Evolutionary conservation across 2,797 vertebrate species (phyloP).

Genomic region (Aulostomus chinensis): DNA sequence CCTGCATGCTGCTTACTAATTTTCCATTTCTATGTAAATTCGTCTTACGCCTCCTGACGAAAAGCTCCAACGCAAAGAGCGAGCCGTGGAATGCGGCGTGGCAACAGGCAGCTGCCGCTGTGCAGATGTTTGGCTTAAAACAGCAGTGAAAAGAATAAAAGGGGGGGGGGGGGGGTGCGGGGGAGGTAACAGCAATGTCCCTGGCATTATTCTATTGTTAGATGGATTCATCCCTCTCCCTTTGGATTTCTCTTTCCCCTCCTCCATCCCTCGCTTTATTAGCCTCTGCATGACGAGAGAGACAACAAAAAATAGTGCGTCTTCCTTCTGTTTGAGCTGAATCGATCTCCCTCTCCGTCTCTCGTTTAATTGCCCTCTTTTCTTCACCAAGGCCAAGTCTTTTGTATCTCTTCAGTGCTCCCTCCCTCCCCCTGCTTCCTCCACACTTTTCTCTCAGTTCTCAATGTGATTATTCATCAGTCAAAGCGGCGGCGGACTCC

Average conservation of each 20-base stretch:
- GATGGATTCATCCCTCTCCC: slow-evolving; percentile 11
- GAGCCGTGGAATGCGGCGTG: slow-evolving; percentile 1
- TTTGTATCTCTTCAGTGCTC: slow-evolving; percentile 25
- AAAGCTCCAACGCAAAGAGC: slow-evolving; percentile 24
- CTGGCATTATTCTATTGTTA: slow-evolving; percentile 16
- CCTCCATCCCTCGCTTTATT: not conserved
- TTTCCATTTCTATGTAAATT: slow-evolving; percentile 72
- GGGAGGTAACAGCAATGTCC: slow-evolving; percentile 36
- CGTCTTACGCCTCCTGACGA: slow-evolving; percentile 10
- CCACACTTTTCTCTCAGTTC: slow-evolving; percentile 25
- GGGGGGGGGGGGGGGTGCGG: slow-evolving; percentile 20
- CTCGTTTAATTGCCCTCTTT: slow-evolving; percentile 14
- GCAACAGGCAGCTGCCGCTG: slow-evolving; percentile 14
- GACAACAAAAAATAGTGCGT: not conserved
- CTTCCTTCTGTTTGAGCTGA: slow-evolving; percentile 2
- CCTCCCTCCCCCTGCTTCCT: slow-evolving; percentile 12
- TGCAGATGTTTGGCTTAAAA: slow-evolving; percentile 32
- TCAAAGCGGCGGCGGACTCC: too few relatives aligned
- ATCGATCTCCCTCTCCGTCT: slow-evolving; percentile 9
- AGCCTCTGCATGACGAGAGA: not conserved
- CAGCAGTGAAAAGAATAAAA: slow-evolving; percentile 36
- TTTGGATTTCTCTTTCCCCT: slow-evolving; percentile 1
- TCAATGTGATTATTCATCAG: slow-evolving; percentile 10
- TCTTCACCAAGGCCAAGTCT: slow-evolving; percentile 43
- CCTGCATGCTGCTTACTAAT: slow-evolving; percentile 27